A percentile compares a stretch with the other conserved stretches of the same genome.
phyloP scores from a whole-genome alignment of 2,888 invertebrate genomes.

The Pandemis cinnamomeana region DNA sequence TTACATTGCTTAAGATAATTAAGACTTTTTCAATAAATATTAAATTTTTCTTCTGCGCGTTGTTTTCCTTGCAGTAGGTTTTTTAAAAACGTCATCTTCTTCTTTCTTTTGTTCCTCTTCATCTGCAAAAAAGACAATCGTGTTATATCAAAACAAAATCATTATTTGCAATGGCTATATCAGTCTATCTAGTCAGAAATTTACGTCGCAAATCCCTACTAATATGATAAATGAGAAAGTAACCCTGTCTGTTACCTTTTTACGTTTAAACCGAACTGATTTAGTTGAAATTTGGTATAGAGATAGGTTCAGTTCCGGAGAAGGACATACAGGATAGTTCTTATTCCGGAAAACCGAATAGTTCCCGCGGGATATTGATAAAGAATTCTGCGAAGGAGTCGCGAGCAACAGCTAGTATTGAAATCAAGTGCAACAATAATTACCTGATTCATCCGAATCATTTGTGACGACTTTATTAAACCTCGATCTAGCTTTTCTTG shows the following conservation, averaged over 20 bases:
- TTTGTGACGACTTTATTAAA: conserved; percentile 54
- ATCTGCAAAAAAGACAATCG: conserved; percentile 55
- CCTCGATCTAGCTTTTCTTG: conserved; percentile 61
- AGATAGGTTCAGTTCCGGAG: too few relatives aligned
- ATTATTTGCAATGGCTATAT: too few relatives aligned
- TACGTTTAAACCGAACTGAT: too few relatives aligned
- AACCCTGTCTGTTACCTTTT: not conserved
- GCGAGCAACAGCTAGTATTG: not conserved
- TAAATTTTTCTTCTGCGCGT: conserved; percentile 65
- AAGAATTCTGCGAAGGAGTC: too few relatives aligned
- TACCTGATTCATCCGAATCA: conserved; percentile 76
- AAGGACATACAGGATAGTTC: too few relatives aligned
- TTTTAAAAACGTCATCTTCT: conserved; percentile 76
- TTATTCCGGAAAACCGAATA: too few relatives aligned
- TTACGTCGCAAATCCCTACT: not conserved
- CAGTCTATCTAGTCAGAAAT: too few relatives aligned
- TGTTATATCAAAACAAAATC: not conserved
- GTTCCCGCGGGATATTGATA: too few relatives aligned
- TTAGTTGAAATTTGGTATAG: too few relatives aligned
- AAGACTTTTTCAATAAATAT: conserved; percentile 22
- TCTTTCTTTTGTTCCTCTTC: conserved; percentile 71
- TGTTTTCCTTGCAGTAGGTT: conserved; percentile 70
- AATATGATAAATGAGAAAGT: conserved; percentile 39
- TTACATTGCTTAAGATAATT: conserved; percentile 24
- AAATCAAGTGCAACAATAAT: conserved; percentile 11